phyloP scores from a whole-genome alignment of 2,797 vertebrate genomes.

The Gephyroberyx darwinii region DNA sequence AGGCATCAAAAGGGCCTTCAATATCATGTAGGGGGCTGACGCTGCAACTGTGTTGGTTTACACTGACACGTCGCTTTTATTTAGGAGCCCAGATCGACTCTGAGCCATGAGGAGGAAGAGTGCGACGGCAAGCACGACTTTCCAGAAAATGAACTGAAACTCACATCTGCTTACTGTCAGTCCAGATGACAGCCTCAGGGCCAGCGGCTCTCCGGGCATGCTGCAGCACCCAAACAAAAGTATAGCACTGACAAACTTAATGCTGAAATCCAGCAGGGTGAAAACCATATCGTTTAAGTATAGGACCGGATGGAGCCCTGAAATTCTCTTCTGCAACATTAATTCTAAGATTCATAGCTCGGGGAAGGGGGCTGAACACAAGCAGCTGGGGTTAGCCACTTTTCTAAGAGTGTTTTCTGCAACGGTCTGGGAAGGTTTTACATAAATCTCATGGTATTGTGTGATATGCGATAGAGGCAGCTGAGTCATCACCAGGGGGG shows the following conservation, averaged over 20 bases:
- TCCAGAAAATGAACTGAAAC: conserved; percentile 46
- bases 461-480: conserved; percentile 1
- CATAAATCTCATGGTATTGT: not conserved
- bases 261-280: conserved; percentile 28
- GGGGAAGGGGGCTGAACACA: conserved; percentile 2
- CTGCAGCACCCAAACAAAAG: conserved; percentile 25
- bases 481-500: not conserved
- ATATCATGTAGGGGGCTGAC: conserved; percentile 42
- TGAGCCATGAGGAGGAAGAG: conserved; percentile 31
- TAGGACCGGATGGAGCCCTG: not conserved
- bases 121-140: conserved; percentile 15
- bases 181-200: conserved; percentile 46
- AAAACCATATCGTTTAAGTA: conserved; percentile 22
- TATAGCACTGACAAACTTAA: conserved; percentile 27
- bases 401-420: not conserved
- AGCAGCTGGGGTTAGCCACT: not conserved
- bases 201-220: conserved; percentile 12
- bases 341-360: conserved; percentile 25
- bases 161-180: conserved; percentile 61
- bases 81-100: conserved; percentile 33
- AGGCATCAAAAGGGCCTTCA: conserved; percentile 52
- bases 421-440: no score
- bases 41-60: conserved; percentile 39
- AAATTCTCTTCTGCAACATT: conserved; percentile 5
- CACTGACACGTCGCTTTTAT: conserved; percentile 48